Evolutionary conservation across 2,113 vertebrate species (phyloP), one percentile per base, ranked within the genome.

Genomic region (Opisthocomus hoazin): DNA sequence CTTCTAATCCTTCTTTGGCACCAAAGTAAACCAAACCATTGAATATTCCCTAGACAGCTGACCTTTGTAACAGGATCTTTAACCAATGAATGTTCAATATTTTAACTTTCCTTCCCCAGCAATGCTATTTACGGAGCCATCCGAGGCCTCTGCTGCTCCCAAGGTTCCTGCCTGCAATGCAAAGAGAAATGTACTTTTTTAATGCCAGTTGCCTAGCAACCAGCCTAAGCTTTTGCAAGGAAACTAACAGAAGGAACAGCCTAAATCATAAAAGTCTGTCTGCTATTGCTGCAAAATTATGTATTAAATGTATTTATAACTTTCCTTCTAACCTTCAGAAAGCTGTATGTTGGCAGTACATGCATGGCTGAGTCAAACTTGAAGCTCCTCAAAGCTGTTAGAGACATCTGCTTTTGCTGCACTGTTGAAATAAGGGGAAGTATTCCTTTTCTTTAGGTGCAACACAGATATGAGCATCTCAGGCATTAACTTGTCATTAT

Each of bases 141-240:
- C 70, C 4, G 76, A 97, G 96, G 97, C 93, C 94, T 93, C 93
- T 66, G 78, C 87, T 90, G 76, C 65, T 96, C 94, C 95, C 88
- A 95, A 84, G 82, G 89, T 92, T 97, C 94, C 89, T 94, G 90
- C 80, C 92, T 94, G 94, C 95, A 95, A 94, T 48, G 94, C 77
- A 96, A 95, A 97, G 90, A 97, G 94, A 96, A 97, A 94, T 80
- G 86, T 90, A 79, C 60, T 79, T 94, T 96, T 90, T 66, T 65
- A 82, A 91, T 94, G 84, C 66, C 74, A 80, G 98, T 98, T 97
- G 96, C 98, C 91, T 98, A 98, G 98, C 97, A 98, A 98, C 98
- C 83, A 95, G 86, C 84, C 96, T 97, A 95, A 96, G 97, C 96
- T 95, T 97, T 81, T 95, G 91, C 97, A 91, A 93, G 85, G 90